Conservation (phyloP, 2,888 invertebrate species). For the Patella ulyssiponensis region DNA sequence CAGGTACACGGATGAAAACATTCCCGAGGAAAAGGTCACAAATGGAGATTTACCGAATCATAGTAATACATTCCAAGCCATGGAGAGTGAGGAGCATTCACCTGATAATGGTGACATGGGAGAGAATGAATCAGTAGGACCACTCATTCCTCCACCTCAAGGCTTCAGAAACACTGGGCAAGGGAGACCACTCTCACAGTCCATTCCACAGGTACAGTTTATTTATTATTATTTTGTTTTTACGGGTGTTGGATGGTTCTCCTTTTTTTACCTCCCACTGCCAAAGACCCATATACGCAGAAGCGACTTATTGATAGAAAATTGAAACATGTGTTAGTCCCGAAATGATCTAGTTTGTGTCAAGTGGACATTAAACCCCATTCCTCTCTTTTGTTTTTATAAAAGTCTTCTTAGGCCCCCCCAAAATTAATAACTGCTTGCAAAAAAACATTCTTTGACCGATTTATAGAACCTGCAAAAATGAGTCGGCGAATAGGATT, state of each 20-base stretch:
- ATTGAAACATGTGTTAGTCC: too few species aligned
- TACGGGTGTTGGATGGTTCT: neutral
- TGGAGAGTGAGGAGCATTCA: constrained; percentile 47
- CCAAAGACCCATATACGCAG: too few species aligned
- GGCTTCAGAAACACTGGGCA: constrained; percentile 55
- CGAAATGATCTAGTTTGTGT: too few species aligned
- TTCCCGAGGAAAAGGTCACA: constrained; percentile 37
- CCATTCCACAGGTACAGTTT: constrained; percentile 57
- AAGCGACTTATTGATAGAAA: too few species aligned
- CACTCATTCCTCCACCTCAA: constrained; percentile 61
- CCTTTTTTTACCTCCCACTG: neutral
- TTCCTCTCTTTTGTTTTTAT: neutral
- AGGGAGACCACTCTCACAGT: constrained; percentile 56
- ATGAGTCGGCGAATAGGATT: too few species aligned
- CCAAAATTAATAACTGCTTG: too few species aligned
- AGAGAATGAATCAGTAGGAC: constrained; percentile 52
- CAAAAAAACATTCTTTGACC: too few species aligned
- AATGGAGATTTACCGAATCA: constrained; percentile 55
- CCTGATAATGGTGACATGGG: constrained; percentile 27
- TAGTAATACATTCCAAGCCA: constrained; percentile 37
- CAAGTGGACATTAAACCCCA: too few species aligned
- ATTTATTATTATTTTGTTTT: neutral
- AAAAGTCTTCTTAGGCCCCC: too few species aligned
- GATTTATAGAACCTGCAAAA: too few species aligned
- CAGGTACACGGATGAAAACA: constrained; percentile 56